Base-by-base conservation (phyloP, 2,888 invertebrate species). In the Serripes groenlandicus region DNA sequence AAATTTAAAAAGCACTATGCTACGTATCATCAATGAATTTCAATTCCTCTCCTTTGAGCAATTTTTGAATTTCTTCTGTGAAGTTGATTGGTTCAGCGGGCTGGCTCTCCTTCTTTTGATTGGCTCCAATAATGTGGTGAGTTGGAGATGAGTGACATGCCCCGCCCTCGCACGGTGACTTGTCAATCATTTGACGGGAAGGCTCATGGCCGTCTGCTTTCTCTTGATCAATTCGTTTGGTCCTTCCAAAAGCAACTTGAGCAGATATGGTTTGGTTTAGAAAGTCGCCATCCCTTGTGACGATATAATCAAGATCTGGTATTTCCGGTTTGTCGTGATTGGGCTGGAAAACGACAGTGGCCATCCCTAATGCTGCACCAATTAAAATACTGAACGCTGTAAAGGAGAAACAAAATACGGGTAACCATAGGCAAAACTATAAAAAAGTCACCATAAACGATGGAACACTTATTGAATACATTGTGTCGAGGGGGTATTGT, bases 311-410 rank as follows among this genome's bases (percentile, higher is more conserved):
- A 23, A 83, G 28, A 42, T 86, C 82, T 9, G 83, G 79, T 28
- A 74, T 35, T 28, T 84, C 81, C 15, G 81, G 76, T 72, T 66
- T 42, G 49, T 83, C 83, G 26, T 73, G 71, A 56, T 79, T 78
- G 32, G 83, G 83, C 52, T 84, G 81, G 69, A 86, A 83, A 21
- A 86, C 81, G 30, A 86, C 86, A 2, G 86, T 81, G n/a, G 86
- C 83, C 83, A 86, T 86, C 1, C 86, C 86, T 18, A 86, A 72
- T 2, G 83, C 86, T 28, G 83, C 81, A 35, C 81, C 86, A 49
- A 86, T 77, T 23, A 86, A 42, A 58, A 86, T 86, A 37, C 73
- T 37, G 70, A 83, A 86, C 42, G 86, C 86, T 83, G 70, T n/a
- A 66, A 75, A 60, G 69, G 66, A 70, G 56, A 81, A 28, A 62